Evolutionary conservation across 2,888 invertebrate genomes (phyloP).

Genomic region (Chloroclysta siterata): DNA sequence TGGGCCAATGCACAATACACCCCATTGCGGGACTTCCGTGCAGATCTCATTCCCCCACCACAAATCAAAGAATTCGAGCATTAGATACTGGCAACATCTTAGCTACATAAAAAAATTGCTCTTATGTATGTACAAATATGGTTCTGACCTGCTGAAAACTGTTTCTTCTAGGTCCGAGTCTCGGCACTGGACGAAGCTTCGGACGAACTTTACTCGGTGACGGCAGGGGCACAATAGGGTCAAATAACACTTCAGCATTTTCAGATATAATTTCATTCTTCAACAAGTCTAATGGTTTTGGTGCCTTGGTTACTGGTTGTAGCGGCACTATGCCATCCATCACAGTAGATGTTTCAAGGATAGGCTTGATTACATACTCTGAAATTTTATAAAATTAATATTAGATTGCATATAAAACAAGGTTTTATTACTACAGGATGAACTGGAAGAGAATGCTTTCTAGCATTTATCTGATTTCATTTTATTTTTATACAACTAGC

Average conservation of each 20-base stretch:
- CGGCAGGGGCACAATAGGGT: slow-evolving; percentile 81
- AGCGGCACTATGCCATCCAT: slow-evolving; percentile 79
- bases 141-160: slow-evolving; percentile 67
- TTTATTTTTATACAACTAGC: too few species aligned
- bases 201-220: slow-evolving; percentile 87
- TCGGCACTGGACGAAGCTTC: slow-evolving; percentile 88
- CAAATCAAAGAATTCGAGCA: too few species aligned
- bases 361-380: slow-evolving; percentile 68
- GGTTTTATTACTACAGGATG: too few species aligned
- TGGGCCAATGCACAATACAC: too few species aligned
- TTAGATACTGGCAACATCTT: too few species aligned
- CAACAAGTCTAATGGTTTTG: slow-evolving; percentile 68
- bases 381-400: slow-evolving; percentile 25
- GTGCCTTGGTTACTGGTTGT: slow-evolving; percentile 54
- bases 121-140: too few species aligned
- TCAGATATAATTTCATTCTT: slow-evolving; percentile 79
- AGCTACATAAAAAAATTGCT: too few species aligned
- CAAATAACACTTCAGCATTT: slow-evolving; percentile 76
- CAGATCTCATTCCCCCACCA: too few species aligned
- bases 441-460: too few species aligned
- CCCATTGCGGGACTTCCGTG: too few species aligned
- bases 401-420: too few species aligned
- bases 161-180: slow-evolving; percentile 87
- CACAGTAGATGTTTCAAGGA: slow-evolving; percentile 65
- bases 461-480: too few species aligned